A percentile compares a stretch with the other conserved stretches of the same genome.
Conservation (phyloP, 2,888 invertebrate genomes). For the Chironomus tentans region DNA sequence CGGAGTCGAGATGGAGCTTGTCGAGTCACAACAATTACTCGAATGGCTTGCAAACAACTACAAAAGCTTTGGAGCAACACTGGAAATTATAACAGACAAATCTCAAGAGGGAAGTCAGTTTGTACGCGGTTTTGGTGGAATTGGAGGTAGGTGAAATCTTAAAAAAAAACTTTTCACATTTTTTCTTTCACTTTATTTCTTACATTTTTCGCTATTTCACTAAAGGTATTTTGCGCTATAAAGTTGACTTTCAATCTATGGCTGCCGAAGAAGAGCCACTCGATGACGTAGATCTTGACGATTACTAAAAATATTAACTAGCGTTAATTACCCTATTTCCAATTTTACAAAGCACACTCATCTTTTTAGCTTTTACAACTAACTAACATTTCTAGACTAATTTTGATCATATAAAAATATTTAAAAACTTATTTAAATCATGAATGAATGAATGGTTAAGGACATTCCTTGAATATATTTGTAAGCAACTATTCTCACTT, state of each 20-base stretch:
- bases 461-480: neutral
- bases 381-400: neutral
- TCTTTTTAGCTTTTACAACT: neutral
- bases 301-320: constrained; percentile 49
- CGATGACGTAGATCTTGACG: constrained; percentile 93
- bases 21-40: constrained; percentile 92
- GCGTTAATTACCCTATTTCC: neutral
- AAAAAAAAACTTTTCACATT: neutral
- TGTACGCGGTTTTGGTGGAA: constrained; percentile 98
- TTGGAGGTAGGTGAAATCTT: constrained; percentile 65
- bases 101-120: constrained; percentile 99
- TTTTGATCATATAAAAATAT: neutral
- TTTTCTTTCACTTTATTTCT: constrained; percentile 7
- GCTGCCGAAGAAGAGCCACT: constrained; percentile 84
- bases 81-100: constrained; percentile 99
- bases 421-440: too few relatives aligned
- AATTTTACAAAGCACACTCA: neutral
- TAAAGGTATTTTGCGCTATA: constrained; percentile 95
- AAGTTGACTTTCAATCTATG: constrained; percentile 97
- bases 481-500: neutral
- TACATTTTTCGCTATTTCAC: constrained; percentile 31
- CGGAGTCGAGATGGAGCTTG: constrained; percentile 94
- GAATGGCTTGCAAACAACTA: constrained; percentile 99
- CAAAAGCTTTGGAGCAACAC: constrained; percentile 95
- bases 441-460: neutral